Base-by-base conservation (phyloP, 2,888 invertebrate genomes). In the Odiellus spinosus region DNA sequence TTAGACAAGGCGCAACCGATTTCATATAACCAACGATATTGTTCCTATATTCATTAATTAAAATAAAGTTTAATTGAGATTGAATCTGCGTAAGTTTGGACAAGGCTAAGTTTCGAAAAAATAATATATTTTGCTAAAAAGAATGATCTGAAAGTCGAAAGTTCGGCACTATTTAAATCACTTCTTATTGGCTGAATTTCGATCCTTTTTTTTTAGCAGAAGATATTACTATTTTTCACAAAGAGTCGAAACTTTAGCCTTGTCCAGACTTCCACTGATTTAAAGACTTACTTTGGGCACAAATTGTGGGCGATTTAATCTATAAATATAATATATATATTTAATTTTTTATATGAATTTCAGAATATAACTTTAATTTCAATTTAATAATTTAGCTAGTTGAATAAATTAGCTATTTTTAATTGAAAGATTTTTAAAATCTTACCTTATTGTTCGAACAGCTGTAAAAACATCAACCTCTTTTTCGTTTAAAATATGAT, bases 1-100 rank as follows among this genome's bases (percentile, higher is more conserved):
- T 26, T 26, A 4, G 26, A 47, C 18, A 52, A 39, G 12, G 48
- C 49, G 21, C 52, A 52, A 35, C 44, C 44, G 2, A 52, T 15
- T 38, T 52, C 52, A 36, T 52, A 52, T 3, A 52, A 35, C 52
- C 52, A 52, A 21, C 52, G 42, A 39, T 52, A 52, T 34, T 52
- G 52, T 10, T 52, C 50, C 52, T 52, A 15, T 19, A 47, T 47
- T 17, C 39, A 32, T 15, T 36, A 44, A 38, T 38, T 38, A 8
- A 38, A 17, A 10, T 38, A 3, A 38, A 38, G 14, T 17, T 17
- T 3, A 38, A 10, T 38, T 3, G n/a, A n/a, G 14, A 38, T 17
- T 38, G 17, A 3, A 38, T 12, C 38, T 17, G 8, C 11, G 10
- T 15, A 38, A 3, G 8, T 38, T 38, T 3, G 3, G 3, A n/a